These are phyloP conservation scores for Raja brachyura DNA, from an alignment of 2,113 vertebrate species.

Conservation along the genomic window DNA sequence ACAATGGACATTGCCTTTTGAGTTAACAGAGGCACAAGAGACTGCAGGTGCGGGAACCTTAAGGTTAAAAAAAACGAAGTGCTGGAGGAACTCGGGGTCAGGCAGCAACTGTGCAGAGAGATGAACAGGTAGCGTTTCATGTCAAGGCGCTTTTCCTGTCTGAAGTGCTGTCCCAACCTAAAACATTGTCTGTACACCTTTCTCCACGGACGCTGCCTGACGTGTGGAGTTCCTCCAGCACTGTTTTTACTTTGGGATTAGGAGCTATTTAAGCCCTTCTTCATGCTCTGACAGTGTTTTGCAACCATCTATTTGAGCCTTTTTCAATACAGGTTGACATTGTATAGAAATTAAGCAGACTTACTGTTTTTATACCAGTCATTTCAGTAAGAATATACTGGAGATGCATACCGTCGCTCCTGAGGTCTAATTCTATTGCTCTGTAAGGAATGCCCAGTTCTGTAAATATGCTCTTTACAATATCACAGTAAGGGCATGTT, in stretches of 20 bases:
- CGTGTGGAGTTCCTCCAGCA: no score
- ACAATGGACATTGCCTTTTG: background rate
- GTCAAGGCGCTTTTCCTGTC: no score
- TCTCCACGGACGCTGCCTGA: no score
- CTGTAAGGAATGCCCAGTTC: conserved; percentile 73
- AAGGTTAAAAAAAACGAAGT: no score
- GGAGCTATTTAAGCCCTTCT: background rate
- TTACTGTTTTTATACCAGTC: conserved; percentile 81
- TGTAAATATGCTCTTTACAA: conserved; percentile 84
- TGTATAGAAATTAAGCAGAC: conserved; percentile 43
- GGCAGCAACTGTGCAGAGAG: no score
- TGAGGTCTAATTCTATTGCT: conserved; percentile 75
- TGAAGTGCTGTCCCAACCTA: no score
- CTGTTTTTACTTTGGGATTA: no score
- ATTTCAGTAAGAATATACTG: conserved; percentile 76
- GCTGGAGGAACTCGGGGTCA: no score
- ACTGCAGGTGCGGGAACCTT: no score
- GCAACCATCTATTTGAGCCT: background rate
- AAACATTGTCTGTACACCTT: no score
- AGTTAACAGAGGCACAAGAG: background rate
- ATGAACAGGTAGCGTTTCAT: no score
- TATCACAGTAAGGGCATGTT: conserved; percentile 80
- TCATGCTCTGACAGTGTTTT: no score
- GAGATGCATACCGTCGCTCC: conserved; percentile 69
- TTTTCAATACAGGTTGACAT: background rate